Base-by-base conservation (phyloP, 2,797 vertebrate genomes). In the Sus cebifrons region DNA sequence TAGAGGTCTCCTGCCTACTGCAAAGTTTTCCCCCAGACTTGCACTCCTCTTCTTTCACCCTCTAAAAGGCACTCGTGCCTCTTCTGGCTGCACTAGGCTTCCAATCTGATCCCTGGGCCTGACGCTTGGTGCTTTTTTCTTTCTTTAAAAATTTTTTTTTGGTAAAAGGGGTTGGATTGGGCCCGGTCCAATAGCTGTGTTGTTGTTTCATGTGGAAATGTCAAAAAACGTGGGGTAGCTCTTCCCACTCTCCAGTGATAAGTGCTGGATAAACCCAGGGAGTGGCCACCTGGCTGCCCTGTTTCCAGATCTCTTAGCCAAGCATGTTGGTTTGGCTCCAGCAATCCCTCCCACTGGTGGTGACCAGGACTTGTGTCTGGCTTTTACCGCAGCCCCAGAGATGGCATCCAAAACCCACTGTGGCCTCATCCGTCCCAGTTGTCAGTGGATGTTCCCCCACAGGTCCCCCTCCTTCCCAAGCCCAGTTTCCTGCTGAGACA, bases 381-480 rank as follows among this genome's bases (percentile, higher is more conserved):
- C 62, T 77, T 64, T 62, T 25, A 36, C 82, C 18, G 0, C 73
- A 73, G 96, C 91, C 83, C 89, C 92, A 94, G 82, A 83, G 86
- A 5, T 7, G 15, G 60, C 0, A n/a, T 93, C 95, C 95, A 71
- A 40, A 90, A 36, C 87, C 86, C 74, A 18, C 87, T 78, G 82
- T 1, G 89, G 96, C 93, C 89, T 54, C 36, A 8, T 25, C 58
- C 12, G 0, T 52, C 44, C 64, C 60, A 2, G 52, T 2, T 70
- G 77, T 64, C 75, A 84, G 77, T 4, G 13, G 60, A 29, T 1
- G 44, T 49, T 16, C 32, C 78, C 29, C 16, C 1, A 3, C 3
- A 36, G 44, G 32, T 36, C 36, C 32, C 32, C 5, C 20, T 13
- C 5, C 21, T 36, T 16, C 62, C 32, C 2, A 3, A 2, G n/a